Conservation (phyloP, 2,888 invertebrate genomes). For the Andricus curvator region DNA sequence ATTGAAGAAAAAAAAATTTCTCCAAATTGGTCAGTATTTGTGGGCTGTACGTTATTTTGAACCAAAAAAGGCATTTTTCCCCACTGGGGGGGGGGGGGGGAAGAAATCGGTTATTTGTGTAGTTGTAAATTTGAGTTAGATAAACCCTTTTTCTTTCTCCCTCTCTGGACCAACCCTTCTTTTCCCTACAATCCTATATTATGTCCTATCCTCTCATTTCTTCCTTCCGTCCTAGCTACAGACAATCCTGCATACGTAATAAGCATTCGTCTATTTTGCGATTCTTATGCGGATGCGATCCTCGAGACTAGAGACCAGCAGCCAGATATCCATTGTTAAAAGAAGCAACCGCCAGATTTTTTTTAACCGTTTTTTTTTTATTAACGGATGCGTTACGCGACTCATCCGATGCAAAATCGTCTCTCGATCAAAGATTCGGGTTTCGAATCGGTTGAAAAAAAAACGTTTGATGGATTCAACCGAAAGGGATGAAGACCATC, state of each 20-base stretch:
- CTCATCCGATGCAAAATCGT: conserved; percentile 23
- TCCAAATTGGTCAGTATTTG: no score
- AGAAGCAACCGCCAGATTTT: conserved; percentile 72
- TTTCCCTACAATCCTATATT: conserved; percentile 36
- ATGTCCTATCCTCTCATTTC: conserved; percentile 48
- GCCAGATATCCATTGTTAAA: conserved; percentile 68
- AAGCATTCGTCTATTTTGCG: conserved; percentile 62
- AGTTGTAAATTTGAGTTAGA: no score
- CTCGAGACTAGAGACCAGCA: conserved; percentile 50
- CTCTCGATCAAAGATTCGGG: neutral
- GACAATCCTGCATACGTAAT: conserved; percentile 74
- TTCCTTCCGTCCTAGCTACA: conserved; percentile 49
- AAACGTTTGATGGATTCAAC: neutral
- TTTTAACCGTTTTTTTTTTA: conserved; percentile 61
- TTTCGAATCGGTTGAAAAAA: conserved; percentile 5
- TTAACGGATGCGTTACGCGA: conserved; percentile 43
- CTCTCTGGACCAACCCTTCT: conserved; percentile 53
- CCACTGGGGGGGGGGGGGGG: no score
- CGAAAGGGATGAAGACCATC: conserved; percentile 2
- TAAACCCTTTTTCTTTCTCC: no score
- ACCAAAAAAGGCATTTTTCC: no score
- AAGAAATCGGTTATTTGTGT: no score
- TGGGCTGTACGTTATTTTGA: no score
- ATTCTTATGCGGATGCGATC: conserved; percentile 61
- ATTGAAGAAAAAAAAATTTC: no score